Evolutionary conservation across 2,888 invertebrate species (phyloP).

Genomic region (Fragum sueziense): DNA sequence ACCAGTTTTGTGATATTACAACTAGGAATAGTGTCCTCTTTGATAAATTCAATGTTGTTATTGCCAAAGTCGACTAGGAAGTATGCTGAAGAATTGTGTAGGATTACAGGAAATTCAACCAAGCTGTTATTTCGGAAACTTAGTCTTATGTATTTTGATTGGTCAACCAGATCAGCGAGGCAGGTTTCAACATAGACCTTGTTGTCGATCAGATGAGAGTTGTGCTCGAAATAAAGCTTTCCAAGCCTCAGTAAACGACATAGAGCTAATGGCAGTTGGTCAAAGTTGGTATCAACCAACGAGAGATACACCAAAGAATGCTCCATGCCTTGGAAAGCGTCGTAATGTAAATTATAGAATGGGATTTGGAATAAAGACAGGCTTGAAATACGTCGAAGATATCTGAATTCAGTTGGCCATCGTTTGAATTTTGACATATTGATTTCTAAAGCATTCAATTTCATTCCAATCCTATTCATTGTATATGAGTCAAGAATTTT

Average conservation of each 20-base stretch:
- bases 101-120: background rate
- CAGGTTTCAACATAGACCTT: background rate
- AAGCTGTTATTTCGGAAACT: background rate
- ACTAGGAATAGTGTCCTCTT: background rate
- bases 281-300: background rate
- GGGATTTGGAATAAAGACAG: background rate
- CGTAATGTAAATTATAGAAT: constrained; percentile 5
- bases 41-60: background rate
- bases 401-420: constrained; percentile 1
- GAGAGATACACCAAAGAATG: background rate
- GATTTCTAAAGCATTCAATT: background rate
- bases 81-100: background rate
- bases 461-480: background rate
- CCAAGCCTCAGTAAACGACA: background rate
- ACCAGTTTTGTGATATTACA: background rate
- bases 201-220: background rate
- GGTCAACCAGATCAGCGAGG: background rate
- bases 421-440: background rate
- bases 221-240: background rate
- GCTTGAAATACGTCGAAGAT: background rate
- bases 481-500: background rate
- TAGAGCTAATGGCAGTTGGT: background rate
- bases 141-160: background rate
- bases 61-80: background rate
- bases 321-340: background rate